These are phyloP conservation scores for Varroa destructor DNA, from an alignment of 1,140 invertebrate species.

Conservation along the genomic window DNA sequence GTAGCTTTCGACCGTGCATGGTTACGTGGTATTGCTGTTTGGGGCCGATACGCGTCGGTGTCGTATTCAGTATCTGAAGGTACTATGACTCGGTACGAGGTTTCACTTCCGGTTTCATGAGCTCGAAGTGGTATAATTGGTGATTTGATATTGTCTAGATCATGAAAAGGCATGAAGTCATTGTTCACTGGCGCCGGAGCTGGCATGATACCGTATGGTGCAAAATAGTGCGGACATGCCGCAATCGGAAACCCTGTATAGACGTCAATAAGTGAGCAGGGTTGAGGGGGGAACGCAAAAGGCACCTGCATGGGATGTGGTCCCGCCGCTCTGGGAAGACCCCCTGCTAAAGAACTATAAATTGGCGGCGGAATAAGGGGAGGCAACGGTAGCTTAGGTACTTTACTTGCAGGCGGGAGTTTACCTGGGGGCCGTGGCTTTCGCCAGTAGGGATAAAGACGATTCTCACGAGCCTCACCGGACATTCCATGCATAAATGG, in stretches of 20 bases:
- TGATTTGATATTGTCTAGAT: slow-evolving; percentile 14
- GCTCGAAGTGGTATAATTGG: not conserved
- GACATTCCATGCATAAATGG: slow-evolving; percentile 23
- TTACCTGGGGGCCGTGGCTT: not conserved
- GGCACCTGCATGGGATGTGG: too few species aligned
- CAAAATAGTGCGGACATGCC: not conserved
- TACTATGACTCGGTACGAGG: not conserved
- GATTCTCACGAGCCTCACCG: not conserved
- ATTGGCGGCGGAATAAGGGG: too few species aligned
- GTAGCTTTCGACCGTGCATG: not conserved
- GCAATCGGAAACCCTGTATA: slow-evolving; percentile 1
- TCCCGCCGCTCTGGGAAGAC: too few species aligned
- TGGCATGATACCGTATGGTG: slow-evolving; percentile 6
- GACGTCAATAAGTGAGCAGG: too few species aligned
- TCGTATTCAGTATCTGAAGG: slow-evolving; percentile 23
- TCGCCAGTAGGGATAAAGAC: slow-evolving; percentile 2
- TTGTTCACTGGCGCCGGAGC: slow-evolving; percentile 1
- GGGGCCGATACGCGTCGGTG: slow-evolving; percentile 9
- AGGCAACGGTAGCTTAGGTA: too few species aligned
- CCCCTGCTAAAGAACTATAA: too few species aligned
- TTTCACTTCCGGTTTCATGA: slow-evolving; percentile 16
- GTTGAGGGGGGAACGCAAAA: too few species aligned
- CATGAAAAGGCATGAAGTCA: slow-evolving; percentile 14
- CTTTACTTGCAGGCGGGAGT: too few species aligned
- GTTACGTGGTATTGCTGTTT: slow-evolving; percentile 3